Evolutionary conservation across 2,888 invertebrate species (phyloP), one percentile per base, ranked within the genome.

Genomic region (Metacarcinus magister): DNA sequence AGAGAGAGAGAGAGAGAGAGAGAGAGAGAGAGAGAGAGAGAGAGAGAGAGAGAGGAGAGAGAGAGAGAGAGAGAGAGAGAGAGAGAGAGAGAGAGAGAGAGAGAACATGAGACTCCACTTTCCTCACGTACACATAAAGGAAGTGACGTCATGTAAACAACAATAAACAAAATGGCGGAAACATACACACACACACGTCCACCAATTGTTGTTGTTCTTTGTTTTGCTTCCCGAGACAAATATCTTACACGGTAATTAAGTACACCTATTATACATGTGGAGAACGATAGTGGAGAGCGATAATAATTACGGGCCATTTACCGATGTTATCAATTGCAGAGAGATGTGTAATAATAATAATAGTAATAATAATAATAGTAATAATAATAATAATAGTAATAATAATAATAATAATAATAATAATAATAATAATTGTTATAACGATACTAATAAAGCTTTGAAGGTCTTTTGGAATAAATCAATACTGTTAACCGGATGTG

Each of bases 41-140:
- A 90, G 90, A 10, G 90, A 90, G 90, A 43, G 90, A 13, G 89
- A 39, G 89, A 92, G 92, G 54, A 92, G 92, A 92, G 92, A 54
- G 92, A 92, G 92, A 48, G 48, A 48, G 48, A 48, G 48, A 48
- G 48, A 48, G 48, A 48, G 48, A 48, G 90, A 10, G 90, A 90
- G 90, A 43, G 90, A 13, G 89, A 39, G 89, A 92, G 92, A 54
- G 54, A 92, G 92, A 92, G 92, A 54, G 92, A 92, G 92, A 48
- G 48, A 48, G 48, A 48, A 13, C 8, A 13, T 13, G 48, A 48
- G 48, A 48, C 54, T 54, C 54, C 54, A 93, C 32, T 16, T 28
- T 67, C n/a, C n/a, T 67, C 67, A 67, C n/a, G 54, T 54, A 67
- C 67, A n/a, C 67, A 67, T 23, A n/a, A 67, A 67, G 67, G n/a